phyloP scores from a whole-genome alignment of 2,888 invertebrate species.

The Tenthredo livida region DNA sequence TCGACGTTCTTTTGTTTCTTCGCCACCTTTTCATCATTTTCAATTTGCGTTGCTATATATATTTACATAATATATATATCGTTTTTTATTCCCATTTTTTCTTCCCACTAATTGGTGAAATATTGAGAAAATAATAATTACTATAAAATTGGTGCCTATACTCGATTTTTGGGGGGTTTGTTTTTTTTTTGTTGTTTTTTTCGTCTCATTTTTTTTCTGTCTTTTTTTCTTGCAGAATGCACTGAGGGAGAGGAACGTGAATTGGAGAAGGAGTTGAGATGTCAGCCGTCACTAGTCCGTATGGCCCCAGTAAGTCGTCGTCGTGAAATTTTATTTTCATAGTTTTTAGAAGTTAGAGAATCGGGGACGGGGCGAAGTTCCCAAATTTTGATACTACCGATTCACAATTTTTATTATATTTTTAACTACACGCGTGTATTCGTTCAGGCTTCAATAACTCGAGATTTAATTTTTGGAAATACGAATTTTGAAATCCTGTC shows the following conservation, averaged over 20 bases:
- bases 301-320: constrained; percentile 77
- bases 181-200: neutral
- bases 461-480: too few relatives aligned
- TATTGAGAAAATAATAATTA: neutral
- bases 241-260: constrained; percentile 68
- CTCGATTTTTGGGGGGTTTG: neutral
- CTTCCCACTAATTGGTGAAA: neutral
- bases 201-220: neutral
- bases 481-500: too few relatives aligned
- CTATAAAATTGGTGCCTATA: neutral
- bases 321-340: constrained; percentile 46
- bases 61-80: constrained; percentile 6
- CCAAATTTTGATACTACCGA: too few relatives aligned
- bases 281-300: constrained; percentile 78
- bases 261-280: constrained; percentile 70
- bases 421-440: too few relatives aligned
- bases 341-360: neutral
- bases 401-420: too few relatives aligned
- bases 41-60: constrained; percentile 56
- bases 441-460: too few relatives aligned
- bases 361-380: neutral
- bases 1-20: constrained; percentile 68
- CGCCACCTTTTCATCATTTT: constrained; percentile 66
- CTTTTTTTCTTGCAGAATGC: constrained; percentile 72
- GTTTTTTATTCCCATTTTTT: constrained; percentile 30